These are phyloP conservation scores for Branchipolynoe longqiensis DNA, from an alignment of 2,888 invertebrate species.

Conservation along the genomic window DNA sequence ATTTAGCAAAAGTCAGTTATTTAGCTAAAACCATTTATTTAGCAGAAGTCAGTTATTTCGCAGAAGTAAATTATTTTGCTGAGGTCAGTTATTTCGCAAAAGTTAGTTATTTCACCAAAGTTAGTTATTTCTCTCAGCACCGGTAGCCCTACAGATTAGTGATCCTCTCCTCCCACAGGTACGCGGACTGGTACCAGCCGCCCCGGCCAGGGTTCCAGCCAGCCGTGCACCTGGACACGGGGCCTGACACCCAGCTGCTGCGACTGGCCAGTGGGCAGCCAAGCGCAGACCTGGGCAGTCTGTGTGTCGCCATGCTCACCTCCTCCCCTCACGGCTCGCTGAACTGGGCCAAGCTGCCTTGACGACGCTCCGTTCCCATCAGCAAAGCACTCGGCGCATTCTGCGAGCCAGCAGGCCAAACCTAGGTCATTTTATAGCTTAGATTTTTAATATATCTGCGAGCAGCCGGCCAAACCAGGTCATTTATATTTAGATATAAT, in stretches of 20 bases:
- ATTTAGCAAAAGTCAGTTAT: too few relatives aligned
- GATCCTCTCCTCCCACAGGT: conserved; percentile 61
- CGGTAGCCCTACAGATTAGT: too few relatives aligned
- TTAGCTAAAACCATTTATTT: too few relatives aligned
- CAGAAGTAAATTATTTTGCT: too few relatives aligned
- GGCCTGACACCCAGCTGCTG: conserved; percentile 53
- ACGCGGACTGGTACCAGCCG: conserved; percentile 66
- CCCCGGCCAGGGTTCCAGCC: conserved; percentile 59
- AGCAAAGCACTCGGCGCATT: conserved; percentile 63
- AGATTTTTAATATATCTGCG: too few relatives aligned
- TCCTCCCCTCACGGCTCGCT: conserved; percentile 63
- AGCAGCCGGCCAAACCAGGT: conserved; percentile 53
- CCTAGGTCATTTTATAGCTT: too few relatives aligned
- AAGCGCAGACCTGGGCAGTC: conserved; percentile 63
- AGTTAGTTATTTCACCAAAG: too few relatives aligned
- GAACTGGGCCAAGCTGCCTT: conserved; percentile 67
- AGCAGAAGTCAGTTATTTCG: too few relatives aligned
- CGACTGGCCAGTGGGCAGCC: conserved; percentile 62
- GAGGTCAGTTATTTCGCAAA: too few relatives aligned
- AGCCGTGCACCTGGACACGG: conserved; percentile 58
- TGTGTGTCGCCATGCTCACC: conserved; percentile 65
- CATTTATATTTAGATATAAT: too few relatives aligned
- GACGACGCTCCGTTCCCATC: conserved; percentile 67
- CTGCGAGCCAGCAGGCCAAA: conserved; percentile 60
- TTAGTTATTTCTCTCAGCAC: too few relatives aligned